Evolutionary conservation across 2,888 invertebrate genomes (phyloP), one percentile per base, ranked within the genome.

Genomic region (Notodonta dromedarius): DNA sequence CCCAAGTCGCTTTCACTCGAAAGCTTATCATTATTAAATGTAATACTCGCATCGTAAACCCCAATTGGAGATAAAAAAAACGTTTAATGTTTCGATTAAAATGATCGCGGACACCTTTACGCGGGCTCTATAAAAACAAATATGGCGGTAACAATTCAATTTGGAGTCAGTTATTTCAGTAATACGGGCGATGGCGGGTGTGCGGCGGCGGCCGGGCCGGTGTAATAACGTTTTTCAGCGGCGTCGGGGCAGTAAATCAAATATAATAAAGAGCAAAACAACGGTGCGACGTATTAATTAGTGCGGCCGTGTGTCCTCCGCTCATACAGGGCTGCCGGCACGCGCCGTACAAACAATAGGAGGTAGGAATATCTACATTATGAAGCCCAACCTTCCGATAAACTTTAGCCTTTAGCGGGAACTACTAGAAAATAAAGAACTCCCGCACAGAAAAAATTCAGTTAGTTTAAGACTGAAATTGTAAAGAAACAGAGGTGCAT

Each of bases 261-360:
- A 84, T 84, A 84, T 88, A 89, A 88, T 89, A 90, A 87, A 88
- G 88, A 87, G 84, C 82, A 84, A 85, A 86, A 84, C 85, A 86
- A 83, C 86, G 83, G 62, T 61, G 75, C 81, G 83, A 84, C 84
- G 85, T 87, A 87, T 89, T 89, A 88, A 90, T 90, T 89, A 88
- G 87, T 79, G 77, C 74, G 69, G 69, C 69, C 71, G 69, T 50
- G 66, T 60, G 66, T 66, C 69, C 67, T 65, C 57, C 55, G 63
- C 58, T 2, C 59, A 9, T 44, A 39, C 65, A 24, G 54, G 50
- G 59, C 55, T 56, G 66, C 59, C 56, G 44, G 57, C 55, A 13
- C 12, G 5, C 13, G 16, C 9, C 2, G n/a, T n/a, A 42, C 46
- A 5, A 4, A 12, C 4, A 1, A 13, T 5, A 6, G 11, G 13